phyloP scores from a whole-genome alignment of 2,113 vertebrate genomes.

The Pseudorectes ferrugineus region DNA sequence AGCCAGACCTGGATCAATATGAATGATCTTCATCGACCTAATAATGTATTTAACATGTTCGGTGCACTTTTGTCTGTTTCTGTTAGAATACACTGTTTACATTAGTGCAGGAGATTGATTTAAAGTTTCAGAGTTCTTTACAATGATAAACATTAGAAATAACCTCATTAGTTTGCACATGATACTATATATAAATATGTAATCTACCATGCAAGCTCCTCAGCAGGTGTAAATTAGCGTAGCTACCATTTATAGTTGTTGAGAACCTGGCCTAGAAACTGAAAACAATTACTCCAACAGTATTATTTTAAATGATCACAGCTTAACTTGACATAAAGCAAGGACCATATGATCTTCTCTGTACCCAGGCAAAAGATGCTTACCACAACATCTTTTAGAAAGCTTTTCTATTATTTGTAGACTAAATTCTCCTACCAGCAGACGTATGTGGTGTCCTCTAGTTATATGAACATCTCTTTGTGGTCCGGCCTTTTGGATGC shows the following conservation, averaged over 20 bases:
- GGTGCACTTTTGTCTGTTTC: conserved; percentile 40
- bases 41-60: conserved; percentile 71
- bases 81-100: conserved; percentile 13
- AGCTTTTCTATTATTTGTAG: neutral
- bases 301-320: neutral
- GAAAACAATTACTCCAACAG: neutral
- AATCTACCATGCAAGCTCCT: neutral
- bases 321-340: neutral
- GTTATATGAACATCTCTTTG: neutral
- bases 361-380: neutral
- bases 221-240: neutral
- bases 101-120: conserved; percentile 45
- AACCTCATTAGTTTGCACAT: neutral
- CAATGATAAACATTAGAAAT: conserved; percentile 13
- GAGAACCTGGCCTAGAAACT: neutral
- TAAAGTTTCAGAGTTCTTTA: conserved; percentile 20
- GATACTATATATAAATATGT: neutral
- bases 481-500: neutral
- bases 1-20: conserved; percentile 75
- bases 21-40: conserved; percentile 74
- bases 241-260: neutral
- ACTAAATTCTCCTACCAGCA: neutral
- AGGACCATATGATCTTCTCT: neutral
- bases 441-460: neutral
- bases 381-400: neutral